phyloP scores from a whole-genome alignment of 2,113 vertebrate genomes.

The Naja naja region DNA sequence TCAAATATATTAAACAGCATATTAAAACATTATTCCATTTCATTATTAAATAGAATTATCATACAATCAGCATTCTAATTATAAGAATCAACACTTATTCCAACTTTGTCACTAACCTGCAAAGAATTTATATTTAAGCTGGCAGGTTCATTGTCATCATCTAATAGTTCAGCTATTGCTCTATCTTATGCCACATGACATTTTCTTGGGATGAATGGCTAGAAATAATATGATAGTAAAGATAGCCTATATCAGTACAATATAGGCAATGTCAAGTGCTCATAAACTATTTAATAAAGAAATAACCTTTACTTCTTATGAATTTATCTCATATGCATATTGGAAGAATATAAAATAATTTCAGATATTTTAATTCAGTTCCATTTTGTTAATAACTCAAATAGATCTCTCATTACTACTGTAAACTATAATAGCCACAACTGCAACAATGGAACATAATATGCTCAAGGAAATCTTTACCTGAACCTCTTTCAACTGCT shows the following conservation, averaged over 20 bases:
- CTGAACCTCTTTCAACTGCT: neutral
- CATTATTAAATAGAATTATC: conserved; percentile 38
- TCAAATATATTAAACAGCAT: conserved; percentile 23
- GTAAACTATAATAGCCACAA: neutral
- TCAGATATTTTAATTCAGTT: neutral
- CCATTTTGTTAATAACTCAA: neutral
- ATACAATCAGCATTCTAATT: conserved; percentile 34
- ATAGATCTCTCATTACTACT: neutral
- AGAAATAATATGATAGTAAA: neutral
- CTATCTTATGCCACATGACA: neutral
- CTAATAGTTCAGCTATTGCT: conserved; percentile 1
- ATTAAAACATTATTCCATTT: conserved; percentile 21
- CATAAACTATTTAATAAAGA: neutral
- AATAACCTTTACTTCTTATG: neutral
- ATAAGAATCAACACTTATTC: conserved; percentile 6
- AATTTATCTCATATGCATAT: neutral
- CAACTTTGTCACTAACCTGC: neutral
- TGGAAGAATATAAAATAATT: neutral
- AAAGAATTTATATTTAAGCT: neutral
- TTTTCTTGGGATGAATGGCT: neutral
- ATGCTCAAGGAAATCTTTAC: neutral
- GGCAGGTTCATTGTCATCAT: neutral
- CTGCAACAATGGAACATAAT: neutral
- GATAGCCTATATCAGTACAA: neutral
- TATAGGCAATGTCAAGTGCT: neutral